Base-by-base conservation (phyloP, 2,888 invertebrate species). In the Sipunculus nudus region DNA sequence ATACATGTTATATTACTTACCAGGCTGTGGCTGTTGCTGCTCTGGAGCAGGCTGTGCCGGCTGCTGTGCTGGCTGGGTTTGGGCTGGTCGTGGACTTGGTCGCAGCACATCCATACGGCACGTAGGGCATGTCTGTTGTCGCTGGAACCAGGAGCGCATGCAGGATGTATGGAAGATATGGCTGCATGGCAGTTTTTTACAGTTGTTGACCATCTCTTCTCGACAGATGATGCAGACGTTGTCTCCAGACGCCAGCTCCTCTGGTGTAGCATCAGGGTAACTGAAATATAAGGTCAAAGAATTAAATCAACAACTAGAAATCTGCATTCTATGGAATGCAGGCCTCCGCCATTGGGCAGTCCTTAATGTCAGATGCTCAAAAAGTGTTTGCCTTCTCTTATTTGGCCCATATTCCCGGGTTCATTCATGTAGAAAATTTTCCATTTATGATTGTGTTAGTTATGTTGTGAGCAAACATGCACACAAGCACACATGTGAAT, bases 111-210 rank as follows among this genome's bases (percentile, higher is more conserved):
- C 96, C 68, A 96, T 87, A 16, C 97, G 89, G 82, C 99, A 99
- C 3, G 99, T 99, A 1, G 99, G 99, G 81, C 99, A 99, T 3
- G 99, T 99, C 86, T 99, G 99, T 83, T 99, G 99, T 8, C 99
- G 89, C 86, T 99, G 99, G 86, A 99, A 99, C 99, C 99, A 99
- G 39, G 96, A 95, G 49, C 98, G 90, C 56, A 99, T 87, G 84
- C 99, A 99, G 55, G 93, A 92, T 46, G 96, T 93, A 85, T 99
- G 99, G 87, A 99, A 99, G 78, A 99, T 98, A 84, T 99, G 99
- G 83, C 96, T 96, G 86, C 99, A 99, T 0, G 99, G 98, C 68
- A 99, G 85, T 81, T 97, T 98, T 85, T 99, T 99, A 40, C 96
- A 79, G 25, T 53, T 50, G 26, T 68, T 87, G 56, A 88, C 87